Evolutionary conservation across 2,888 invertebrate species (phyloP).

Genomic region (Epirrhoe alternata): DNA sequence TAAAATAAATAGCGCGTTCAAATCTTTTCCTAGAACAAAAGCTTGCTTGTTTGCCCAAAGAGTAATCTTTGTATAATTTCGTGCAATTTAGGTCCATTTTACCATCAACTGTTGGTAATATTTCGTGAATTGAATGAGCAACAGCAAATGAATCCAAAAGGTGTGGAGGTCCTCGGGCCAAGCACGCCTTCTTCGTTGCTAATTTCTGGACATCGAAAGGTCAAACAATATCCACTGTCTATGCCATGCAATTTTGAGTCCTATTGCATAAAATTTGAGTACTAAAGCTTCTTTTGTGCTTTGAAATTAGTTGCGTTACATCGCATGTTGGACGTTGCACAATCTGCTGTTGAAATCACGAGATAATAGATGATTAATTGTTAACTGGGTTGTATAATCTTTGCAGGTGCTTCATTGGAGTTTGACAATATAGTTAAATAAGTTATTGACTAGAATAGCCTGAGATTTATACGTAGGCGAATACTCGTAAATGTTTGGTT

Average conservation of each 20-base stretch:
- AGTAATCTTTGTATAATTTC: background rate
- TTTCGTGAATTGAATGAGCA: constrained; percentile 4
- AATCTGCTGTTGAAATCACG: constrained; percentile 27
- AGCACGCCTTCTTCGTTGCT: constrained; percentile 46
- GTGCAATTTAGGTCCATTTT: background rate
- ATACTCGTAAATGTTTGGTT: no score
- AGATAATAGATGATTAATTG: constrained; percentile 35
- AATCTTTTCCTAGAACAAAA: constrained; percentile 12
- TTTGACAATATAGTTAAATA: background rate
- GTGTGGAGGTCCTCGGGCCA: constrained; percentile 34
- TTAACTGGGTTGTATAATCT: constrained; percentile 31
- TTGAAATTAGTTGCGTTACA: constrained; percentile 43
- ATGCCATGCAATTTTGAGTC: constrained; percentile 3
- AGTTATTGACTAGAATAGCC: background rate
- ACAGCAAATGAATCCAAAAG: constrained; percentile 17
- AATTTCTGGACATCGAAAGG: constrained; percentile 58
- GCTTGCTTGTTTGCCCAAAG: background rate
- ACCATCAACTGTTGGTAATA: constrained; percentile 5
- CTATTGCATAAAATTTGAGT: constrained; percentile 5
- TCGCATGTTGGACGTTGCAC: constrained; percentile 28
- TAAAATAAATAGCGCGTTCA: constrained; percentile 16
- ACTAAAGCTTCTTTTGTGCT: constrained; percentile 7
- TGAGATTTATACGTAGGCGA: no score
- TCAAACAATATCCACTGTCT: constrained; percentile 40
- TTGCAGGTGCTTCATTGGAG: constrained; percentile 26